A percentile compares a stretch with the other conserved stretches of the same genome.
Conservation (phyloP, 2,888 invertebrate genomes). For the Melikaiella ostensackeni region DNA sequence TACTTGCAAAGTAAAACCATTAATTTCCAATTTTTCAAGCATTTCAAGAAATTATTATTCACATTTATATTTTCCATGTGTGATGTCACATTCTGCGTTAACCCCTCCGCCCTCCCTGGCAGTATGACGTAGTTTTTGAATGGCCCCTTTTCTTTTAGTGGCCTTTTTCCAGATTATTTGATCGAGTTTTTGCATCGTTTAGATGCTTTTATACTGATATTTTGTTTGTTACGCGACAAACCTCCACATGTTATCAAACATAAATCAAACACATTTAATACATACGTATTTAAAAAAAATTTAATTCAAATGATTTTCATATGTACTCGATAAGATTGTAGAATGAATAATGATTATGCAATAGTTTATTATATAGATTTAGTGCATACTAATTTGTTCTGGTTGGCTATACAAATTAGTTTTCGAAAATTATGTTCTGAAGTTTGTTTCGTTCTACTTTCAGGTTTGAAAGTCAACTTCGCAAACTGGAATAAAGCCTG, state of each 20-base stretch:
- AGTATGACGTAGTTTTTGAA: too few species aligned
- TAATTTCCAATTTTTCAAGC: too few species aligned
- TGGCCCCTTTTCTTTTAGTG: too few species aligned
- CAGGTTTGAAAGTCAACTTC: conserved; percentile 35
- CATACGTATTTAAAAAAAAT: neutral
- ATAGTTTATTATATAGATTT: neutral
- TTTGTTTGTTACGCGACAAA: neutral
- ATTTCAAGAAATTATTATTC: too few species aligned
- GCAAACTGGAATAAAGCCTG: conserved; percentile 32
- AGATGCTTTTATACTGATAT: neutral
- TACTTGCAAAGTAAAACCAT: too few species aligned
- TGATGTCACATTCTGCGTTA: too few species aligned
- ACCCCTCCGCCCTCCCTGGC: too few species aligned
- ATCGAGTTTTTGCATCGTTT: neutral
- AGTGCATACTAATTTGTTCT: neutral
- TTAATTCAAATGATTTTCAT: neutral
- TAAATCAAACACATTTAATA: neutral
- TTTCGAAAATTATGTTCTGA: conserved; percentile 39
- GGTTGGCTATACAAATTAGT: conserved; percentile 32
- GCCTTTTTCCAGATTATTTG: neutral
- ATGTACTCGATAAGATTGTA: neutral
- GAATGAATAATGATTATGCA: neutral
- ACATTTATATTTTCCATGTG: too few species aligned
- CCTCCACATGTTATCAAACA: neutral
- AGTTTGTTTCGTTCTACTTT: conserved; percentile 4